Conservation (phyloP, 2,797 vertebrate species). For the Crocidura indochinensis region DNA sequence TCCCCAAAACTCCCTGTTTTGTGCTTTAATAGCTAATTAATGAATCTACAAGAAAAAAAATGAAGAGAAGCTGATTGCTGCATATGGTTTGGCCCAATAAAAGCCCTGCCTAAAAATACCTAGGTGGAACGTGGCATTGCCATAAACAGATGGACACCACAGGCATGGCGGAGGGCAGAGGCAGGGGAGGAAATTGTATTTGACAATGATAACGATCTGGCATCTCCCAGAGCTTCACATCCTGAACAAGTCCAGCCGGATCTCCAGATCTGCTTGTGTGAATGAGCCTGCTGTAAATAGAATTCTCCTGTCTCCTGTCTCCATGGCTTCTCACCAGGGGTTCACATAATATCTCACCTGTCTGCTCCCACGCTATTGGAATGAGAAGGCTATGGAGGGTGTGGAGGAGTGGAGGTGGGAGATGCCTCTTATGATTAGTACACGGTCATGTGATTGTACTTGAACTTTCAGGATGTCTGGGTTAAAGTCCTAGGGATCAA, state of each 20-base stretch:
- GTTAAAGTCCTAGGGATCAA: no score
- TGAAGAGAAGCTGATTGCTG: conserved; percentile 32
- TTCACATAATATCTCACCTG: neutral
- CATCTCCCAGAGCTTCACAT: conserved; percentile 88
- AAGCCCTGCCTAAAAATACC: conserved; percentile 90
- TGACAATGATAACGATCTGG: conserved; percentile 90
- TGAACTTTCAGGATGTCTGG: no score
- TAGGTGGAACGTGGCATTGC: conserved; percentile 87
- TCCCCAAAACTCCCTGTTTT: conserved; percentile 35
- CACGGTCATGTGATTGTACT: no score
- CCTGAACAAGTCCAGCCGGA: conserved; percentile 77
- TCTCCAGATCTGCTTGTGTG: conserved; percentile 83
- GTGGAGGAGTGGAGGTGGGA: neutral
- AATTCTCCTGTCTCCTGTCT: conserved; percentile 51
- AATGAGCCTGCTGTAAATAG: conserved; percentile 81
- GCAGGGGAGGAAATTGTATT: conserved; percentile 90
- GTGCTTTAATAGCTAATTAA: conserved; percentile 69
- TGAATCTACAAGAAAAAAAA: conserved; percentile 52
- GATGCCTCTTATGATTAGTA: no score
- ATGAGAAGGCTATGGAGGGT: conserved; percentile 7
- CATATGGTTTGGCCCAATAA: conserved; percentile 83
- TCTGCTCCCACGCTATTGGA: neutral
- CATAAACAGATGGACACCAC: conserved; percentile 90
- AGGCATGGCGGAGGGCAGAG: conserved; percentile 87
- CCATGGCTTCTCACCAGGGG: neutral